Conservation (phyloP, 2,888 invertebrate genomes). For the Sinotaia quadrata region DNA sequence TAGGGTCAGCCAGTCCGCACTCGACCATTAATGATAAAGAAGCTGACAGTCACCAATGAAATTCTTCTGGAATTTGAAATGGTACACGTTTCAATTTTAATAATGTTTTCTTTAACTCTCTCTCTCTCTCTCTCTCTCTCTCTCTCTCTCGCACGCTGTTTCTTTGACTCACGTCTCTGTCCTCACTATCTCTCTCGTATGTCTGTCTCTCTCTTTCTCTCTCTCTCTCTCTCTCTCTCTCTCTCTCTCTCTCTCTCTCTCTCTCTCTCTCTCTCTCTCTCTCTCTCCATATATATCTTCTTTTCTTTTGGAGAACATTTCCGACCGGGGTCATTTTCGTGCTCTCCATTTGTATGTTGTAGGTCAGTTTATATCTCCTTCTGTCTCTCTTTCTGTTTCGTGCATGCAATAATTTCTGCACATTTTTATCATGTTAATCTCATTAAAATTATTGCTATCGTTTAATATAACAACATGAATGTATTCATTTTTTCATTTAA, state of each 20-base stretch:
- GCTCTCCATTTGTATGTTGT: too few species aligned
- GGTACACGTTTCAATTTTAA: background rate
- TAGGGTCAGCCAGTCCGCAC: conserved; percentile 1
- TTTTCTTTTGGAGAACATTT: background rate
- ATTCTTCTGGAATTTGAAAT: background rate
- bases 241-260: background rate
- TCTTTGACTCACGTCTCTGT: background rate
- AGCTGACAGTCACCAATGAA: background rate
- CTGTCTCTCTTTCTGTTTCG: too few species aligned
- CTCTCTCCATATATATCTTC: background rate
- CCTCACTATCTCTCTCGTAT: background rate
- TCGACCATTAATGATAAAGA: background rate
- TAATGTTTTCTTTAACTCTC: background rate
- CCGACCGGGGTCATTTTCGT: too few species aligned
- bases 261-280: background rate
- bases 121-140: background rate
- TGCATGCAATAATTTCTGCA: too few species aligned
- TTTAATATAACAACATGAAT: too few species aligned
- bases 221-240: background rate
- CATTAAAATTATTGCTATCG: too few species aligned
- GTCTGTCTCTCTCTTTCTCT: background rate
- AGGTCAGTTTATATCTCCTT: too few species aligned
- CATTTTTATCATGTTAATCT: too few species aligned
- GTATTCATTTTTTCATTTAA: too few species aligned
- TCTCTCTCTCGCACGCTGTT: background rate